Conservation (phyloP, 2,888 invertebrate species). For the Sympetrum striolatum region DNA sequence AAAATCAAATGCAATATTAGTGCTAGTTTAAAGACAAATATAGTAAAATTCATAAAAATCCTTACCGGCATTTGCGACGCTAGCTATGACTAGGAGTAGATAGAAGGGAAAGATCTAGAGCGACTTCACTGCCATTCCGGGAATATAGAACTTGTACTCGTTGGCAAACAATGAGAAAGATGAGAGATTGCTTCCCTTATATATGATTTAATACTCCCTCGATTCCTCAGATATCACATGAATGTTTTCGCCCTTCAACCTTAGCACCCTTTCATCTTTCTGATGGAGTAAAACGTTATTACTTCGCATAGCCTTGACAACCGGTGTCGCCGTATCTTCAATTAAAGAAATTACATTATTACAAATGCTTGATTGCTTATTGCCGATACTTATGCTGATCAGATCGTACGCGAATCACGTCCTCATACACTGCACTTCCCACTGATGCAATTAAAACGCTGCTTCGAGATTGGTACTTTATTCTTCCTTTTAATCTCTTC, state of each 20-base stretch:
- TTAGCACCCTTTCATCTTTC: background rate
- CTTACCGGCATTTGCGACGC: background rate
- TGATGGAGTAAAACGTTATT: background rate
- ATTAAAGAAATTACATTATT: too few species aligned
- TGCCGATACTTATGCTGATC: too few species aligned
- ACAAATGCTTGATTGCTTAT: too few species aligned
- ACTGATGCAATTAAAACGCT: too few species aligned
- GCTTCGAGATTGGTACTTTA: too few species aligned
- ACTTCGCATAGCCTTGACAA: background rate
- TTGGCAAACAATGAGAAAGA: background rate
- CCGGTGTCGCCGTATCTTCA: background rate
- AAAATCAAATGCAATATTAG: too few species aligned
- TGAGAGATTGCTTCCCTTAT: background rate
- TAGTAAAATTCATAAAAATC: background rate
- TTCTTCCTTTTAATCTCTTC: too few species aligned
- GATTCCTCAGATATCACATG: background rate
- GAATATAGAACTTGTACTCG: background rate
- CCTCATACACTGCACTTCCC: too few species aligned
- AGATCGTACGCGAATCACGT: too few species aligned
- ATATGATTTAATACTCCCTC: background rate
- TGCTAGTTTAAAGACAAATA: too few species aligned
- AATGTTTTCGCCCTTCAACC: background rate
- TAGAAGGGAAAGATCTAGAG: background rate
- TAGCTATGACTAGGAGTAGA: background rate
- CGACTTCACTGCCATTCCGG: background rate